Evolutionary conservation across 2,113 vertebrate species (phyloP).

Genomic region (Eira barbara): DNA sequence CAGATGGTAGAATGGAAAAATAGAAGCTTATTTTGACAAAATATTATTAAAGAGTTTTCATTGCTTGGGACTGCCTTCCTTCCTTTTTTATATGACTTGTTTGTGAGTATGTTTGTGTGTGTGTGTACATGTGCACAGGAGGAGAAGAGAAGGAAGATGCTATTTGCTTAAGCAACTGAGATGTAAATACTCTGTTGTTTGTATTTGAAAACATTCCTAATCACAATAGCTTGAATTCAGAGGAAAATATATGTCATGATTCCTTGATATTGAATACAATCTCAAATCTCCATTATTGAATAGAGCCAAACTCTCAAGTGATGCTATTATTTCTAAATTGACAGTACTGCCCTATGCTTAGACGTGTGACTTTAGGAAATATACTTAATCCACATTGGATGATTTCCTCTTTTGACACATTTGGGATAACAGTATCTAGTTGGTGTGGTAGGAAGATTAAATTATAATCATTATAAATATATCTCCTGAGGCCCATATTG

Average conservation of each 20-base stretch:
- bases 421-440: not conserved
- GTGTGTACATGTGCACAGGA: not conserved
- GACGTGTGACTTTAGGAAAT: not conserved
- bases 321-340: not conserved
- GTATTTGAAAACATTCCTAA: not conserved
- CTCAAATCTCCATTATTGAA: not conserved
- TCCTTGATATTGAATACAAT: not conserved
- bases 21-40: not conserved
- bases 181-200: not conserved
- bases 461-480: slow-evolving; percentile 17
- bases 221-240: not conserved
- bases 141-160: not conserved
- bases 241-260: not conserved
- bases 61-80: not conserved
- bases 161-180: not conserved
- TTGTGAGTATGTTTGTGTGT: not conserved
- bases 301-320: not conserved
- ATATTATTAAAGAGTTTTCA: not conserved
- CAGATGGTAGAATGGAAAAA: not conserved
- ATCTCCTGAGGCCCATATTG: not conserved
- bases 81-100: not conserved
- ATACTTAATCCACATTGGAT: not conserved
- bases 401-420: not conserved
- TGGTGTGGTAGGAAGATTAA: slow-evolving; percentile 10
- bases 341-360: not conserved